phyloP scores from a whole-genome alignment of 2,888 invertebrate species.

The Schizaphis graminum region DNA sequence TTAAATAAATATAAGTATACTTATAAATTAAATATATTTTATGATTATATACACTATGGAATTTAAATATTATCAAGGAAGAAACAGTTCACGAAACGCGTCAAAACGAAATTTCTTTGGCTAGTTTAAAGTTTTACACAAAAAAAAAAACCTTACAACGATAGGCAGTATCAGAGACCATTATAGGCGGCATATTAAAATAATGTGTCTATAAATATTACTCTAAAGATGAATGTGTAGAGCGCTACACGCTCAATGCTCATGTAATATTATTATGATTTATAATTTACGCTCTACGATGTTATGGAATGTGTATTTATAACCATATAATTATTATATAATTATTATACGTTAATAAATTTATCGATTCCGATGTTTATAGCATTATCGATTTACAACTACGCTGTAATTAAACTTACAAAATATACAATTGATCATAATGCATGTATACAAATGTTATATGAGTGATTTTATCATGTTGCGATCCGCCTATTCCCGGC shows the following conservation, averaged over 20 bases:
- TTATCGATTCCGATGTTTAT: not conserved
- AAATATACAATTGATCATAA: conserved; percentile 22
- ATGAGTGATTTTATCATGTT: conserved; percentile 20
- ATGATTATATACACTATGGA: not conserved
- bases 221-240: conserved; percentile 18
- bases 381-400: conserved; percentile 2
- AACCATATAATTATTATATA: not conserved
- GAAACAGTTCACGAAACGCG: conserved; percentile 19
- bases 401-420: not conserved
- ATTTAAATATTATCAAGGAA: conserved; percentile 25
- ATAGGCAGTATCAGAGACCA: not conserved
- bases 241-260: conserved; percentile 21
- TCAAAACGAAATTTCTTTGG: not conserved
- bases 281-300: not conserved
- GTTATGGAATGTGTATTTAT: not conserved
- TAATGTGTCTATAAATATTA: conserved; percentile 5
- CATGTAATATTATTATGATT: not conserved
- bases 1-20: conserved; percentile 10
- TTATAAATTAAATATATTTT: not conserved
- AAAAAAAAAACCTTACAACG: not conserved
- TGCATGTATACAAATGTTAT: conserved; percentile 60
- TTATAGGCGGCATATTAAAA: not conserved
- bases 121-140: not conserved
- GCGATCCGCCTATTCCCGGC: conserved; percentile 28
- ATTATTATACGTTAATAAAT: not conserved